Evolutionary conservation across 2,888 invertebrate genomes (phyloP), one percentile per base, ranked within the genome.

Genomic region (Allolobophora icterica): DNA sequence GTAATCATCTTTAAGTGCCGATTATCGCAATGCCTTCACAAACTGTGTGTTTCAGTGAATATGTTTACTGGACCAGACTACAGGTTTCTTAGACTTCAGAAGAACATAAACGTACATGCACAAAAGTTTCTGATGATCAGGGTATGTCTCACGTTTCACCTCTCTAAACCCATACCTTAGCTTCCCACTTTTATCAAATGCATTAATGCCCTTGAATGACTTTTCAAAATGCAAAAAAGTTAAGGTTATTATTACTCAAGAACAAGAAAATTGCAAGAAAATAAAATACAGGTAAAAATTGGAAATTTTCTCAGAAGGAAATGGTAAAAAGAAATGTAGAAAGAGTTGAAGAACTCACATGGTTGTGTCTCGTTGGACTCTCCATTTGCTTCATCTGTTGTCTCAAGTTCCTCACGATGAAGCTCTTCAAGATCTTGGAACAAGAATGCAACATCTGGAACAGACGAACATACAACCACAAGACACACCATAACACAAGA

Each of bases 401-500:
- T n/a, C 71, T 71, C 71, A n/a, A 71, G 71, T n/a, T 30, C 71
- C 71, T 71, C 71, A n/a, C 71, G n/a, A n/a, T 11, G 71, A 71
- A 71, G 71, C n/a, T 71, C 71, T 17, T 71, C 71, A 71, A 71
- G n/a, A 71, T 71, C 71, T 71, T 71, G 71, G 71, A 71, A 71
- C 71, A 71, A 71, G 71, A 71, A 71, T n/a, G 71, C 71, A 71
- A 71, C 71, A 71, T 71, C 71, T 71, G n/a, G n/a, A 71, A 71
- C 71, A 71, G 71, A n/a, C 11, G n/a, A 71, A 71, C 13, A n/a
- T 17, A 71, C 15, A 5, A 71, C 11, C 71, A n/a, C 8, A 30
- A 71, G n/a, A 8, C 15, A 52, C 1, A 24, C 52, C 21, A 24
- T 52, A 52, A 24, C 24, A 52, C 24, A 52, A 24, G 24, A 52